Evolutionary conservation across 2,888 invertebrate species (phyloP).

Genomic region (Conus canariensis): DNA sequence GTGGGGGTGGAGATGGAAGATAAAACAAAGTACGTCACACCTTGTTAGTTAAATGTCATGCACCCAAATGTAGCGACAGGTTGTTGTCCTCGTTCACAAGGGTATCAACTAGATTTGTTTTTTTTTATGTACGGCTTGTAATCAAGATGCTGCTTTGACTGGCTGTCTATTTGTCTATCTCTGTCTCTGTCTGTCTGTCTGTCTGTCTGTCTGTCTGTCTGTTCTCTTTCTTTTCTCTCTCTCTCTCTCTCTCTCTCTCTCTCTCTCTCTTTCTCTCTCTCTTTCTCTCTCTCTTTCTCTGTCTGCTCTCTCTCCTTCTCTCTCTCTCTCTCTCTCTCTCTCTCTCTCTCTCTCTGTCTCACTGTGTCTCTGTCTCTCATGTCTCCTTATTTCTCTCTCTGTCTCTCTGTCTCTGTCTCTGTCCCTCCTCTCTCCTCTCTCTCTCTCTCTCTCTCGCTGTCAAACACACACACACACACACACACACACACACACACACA

Average conservation of each 20-base stretch:
- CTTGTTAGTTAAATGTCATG: too few relatives aligned
- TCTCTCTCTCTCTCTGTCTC: not conserved
- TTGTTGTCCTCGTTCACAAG: too few relatives aligned
- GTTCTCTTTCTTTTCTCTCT: slow-evolving; percentile 37
- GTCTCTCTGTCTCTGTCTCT: slow-evolving; percentile 30
- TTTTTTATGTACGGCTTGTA: too few relatives aligned
- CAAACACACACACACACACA: not conserved
- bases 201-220: not conserved
- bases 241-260: slow-evolving; percentile 17
- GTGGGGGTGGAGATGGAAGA: not conserved
- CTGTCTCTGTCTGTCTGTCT: not conserved
- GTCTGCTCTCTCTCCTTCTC: slow-evolving; percentile 14
- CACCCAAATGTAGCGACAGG: too few relatives aligned
- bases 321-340: slow-evolving; percentile 22
- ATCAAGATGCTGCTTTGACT: too few relatives aligned
- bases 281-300: slow-evolving; percentile 2
- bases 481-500: slow-evolving; percentile 23
- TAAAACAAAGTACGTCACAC: not conserved
- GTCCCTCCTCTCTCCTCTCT: not conserved
- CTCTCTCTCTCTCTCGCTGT: not conserved
- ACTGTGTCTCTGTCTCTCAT: not conserved
- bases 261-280: slow-evolving; percentile 19
- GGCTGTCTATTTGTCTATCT: too few relatives aligned
- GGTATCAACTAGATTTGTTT: too few relatives aligned
- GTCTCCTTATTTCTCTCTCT: slow-evolving; percentile 15